These are phyloP conservation scores for Momotus momota DNA, from an alignment of 2,797 vertebrate species.

Conservation along the genomic window DNA sequence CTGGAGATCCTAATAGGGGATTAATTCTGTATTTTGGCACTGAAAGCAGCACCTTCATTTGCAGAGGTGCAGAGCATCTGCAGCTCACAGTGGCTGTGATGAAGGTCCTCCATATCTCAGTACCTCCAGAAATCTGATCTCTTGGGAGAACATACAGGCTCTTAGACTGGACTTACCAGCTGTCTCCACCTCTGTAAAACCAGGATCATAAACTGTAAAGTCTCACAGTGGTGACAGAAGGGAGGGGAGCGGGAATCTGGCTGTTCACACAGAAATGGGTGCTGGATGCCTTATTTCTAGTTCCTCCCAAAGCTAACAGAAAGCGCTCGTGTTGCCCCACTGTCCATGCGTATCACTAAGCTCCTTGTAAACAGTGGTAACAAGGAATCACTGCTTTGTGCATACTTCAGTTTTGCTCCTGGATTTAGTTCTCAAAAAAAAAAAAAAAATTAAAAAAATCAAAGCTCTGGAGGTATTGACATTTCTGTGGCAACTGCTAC, in stretches of 20 bases:
- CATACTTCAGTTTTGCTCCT: fast-evolving
- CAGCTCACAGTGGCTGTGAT: background rate
- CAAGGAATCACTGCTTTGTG: background rate
- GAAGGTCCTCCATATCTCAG: background rate
- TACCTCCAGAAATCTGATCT: background rate
- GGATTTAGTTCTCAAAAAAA: background rate
- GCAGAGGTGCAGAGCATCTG: background rate
- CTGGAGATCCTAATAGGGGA: background rate
- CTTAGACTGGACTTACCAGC: background rate
- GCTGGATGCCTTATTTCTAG: background rate
- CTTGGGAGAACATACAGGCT: background rate
- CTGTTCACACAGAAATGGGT: background rate
- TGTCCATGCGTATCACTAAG: background rate
- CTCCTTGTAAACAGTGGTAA: background rate
- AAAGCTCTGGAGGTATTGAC: background rate
- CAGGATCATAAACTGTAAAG: background rate
- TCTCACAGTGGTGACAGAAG: background rate
- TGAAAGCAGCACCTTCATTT: background rate
- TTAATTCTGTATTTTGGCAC: background rate
- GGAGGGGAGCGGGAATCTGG: background rate
- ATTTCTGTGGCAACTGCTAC: background rate
- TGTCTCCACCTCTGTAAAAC: background rate
- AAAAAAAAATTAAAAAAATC: too few species aligned
- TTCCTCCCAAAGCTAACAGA: background rate
- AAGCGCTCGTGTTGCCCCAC: background rate